Conservation (phyloP, 2,797 vertebrate species). For the Sebastes dallii region DNA sequence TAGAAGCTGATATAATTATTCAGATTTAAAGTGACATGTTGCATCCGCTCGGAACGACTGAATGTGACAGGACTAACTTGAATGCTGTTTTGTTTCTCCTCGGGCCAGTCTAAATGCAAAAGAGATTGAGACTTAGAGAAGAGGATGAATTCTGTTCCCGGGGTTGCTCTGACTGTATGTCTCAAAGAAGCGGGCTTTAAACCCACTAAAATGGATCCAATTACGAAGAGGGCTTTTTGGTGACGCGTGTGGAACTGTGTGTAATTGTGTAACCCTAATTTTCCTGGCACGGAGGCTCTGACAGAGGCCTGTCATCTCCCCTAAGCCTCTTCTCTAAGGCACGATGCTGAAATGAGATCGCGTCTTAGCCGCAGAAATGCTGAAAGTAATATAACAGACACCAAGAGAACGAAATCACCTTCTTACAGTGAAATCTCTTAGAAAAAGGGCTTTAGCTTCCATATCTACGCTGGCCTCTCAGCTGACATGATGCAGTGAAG, state of each 20-base stretch:
- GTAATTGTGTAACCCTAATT: conserved; percentile 83
- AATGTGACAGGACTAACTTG: conserved; percentile 70
- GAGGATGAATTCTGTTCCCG: conserved; percentile 53
- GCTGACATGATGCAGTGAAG: conserved; percentile 60
- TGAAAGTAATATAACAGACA: conserved; percentile 70
- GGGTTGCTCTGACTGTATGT: conserved; percentile 54
- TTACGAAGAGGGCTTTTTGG: conserved; percentile 74
- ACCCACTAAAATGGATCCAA: conserved; percentile 78
- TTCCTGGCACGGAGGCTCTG: conserved; percentile 68
- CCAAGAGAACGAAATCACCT: conserved; percentile 68
- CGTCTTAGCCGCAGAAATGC: conserved; percentile 69
- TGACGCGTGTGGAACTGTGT: conserved; percentile 69
- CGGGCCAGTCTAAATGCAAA: conserved; percentile 64
- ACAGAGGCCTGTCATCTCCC: conserved; percentile 76
- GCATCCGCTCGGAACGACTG: conserved; percentile 58
- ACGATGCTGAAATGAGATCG: conserved; percentile 78
- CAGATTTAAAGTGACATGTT: conserved; percentile 45
- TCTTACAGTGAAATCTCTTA: conserved; percentile 66
- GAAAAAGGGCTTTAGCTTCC: conserved; percentile 59
- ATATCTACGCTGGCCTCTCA: conserved; percentile 59
- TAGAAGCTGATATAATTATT: conserved; percentile 31
- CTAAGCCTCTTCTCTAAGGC: conserved; percentile 76
- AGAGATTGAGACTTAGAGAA: conserved; percentile 39
- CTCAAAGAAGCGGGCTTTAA: conserved; percentile 72
- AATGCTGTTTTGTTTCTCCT: conserved; percentile 53